A percentile compares a stretch with the other conserved stretches of the same genome.
These are phyloP conservation scores for Felis chaus DNA, from an alignment of 2,113 vertebrate genomes.

Conservation along the genomic window DNA sequence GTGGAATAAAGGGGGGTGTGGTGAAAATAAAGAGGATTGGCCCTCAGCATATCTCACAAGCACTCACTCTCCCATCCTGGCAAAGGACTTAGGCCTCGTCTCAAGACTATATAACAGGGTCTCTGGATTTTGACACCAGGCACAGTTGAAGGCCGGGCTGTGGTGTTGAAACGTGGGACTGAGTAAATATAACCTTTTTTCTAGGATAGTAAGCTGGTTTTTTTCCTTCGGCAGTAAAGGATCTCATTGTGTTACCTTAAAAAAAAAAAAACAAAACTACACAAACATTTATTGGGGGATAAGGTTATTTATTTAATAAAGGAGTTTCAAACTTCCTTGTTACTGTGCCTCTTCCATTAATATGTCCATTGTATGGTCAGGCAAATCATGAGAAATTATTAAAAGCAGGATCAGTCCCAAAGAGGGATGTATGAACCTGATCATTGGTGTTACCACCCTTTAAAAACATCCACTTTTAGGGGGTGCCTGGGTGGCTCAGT, in stretches of 20 bases:
- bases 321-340: not conserved
- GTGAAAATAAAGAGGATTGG: not conserved
- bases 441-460: not conserved
- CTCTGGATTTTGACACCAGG: not conserved
- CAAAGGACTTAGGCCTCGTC: not conserved
- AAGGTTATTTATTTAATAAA: not conserved
- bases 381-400: not conserved
- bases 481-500: too few species aligned
- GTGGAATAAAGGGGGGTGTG: accelerated
- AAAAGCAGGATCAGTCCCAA: not conserved
- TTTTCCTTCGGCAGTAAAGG: not conserved
- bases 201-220: not conserved
- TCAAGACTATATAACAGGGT: not conserved
- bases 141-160: accelerated
- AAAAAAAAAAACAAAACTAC: not conserved
- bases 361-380: not conserved
- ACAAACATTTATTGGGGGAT: not conserved
- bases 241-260: not conserved
- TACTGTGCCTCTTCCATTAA: not conserved
- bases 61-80: too few species aligned
- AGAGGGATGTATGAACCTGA: not conserved
- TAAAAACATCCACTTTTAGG: not conserved
- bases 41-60: not conserved
- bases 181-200: not conserved
- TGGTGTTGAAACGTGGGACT: not conserved